These are phyloP conservation scores for Falcunculus frontatus DNA, from an alignment of 2,113 vertebrate genomes.

Conservation along the genomic window DNA sequence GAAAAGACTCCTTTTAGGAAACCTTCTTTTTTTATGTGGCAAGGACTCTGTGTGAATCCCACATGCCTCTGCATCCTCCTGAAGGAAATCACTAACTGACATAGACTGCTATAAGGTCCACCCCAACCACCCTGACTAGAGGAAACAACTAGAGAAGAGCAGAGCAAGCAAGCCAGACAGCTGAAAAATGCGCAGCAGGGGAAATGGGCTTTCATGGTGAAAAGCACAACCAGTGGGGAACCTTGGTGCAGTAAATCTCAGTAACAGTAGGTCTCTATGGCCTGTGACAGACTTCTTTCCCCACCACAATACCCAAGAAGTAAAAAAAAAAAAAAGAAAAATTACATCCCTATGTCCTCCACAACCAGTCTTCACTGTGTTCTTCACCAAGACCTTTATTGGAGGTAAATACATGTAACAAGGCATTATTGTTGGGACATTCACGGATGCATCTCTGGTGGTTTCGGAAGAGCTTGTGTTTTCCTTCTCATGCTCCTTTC, in stretches of 20 bases:
- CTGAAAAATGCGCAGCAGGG: not conserved
- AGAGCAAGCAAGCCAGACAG: not conserved
- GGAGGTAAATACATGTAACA: rapidly evolving
- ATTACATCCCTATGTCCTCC: not conserved
- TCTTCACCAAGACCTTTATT: not conserved
- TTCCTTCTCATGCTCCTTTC: not conserved
- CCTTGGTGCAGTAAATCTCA: not conserved
- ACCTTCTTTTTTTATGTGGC: not conserved
- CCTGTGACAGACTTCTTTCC: not conserved
- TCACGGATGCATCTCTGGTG: not conserved
- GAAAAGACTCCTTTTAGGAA: not conserved
- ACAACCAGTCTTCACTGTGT: not conserved
- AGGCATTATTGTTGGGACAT: not conserved
- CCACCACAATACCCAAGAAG: not conserved
- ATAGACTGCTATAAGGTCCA: not conserved
- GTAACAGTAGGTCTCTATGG: not conserved
- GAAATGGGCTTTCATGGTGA: not conserved
- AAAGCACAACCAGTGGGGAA: not conserved
- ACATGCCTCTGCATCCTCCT: not conserved
- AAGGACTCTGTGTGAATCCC: conserved; percentile 6
- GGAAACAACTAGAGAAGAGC: not conserved
- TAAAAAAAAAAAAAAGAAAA: not conserved
- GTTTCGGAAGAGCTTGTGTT: not conserved
- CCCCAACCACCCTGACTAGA: not conserved
- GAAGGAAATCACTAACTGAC: not conserved